Conservation (phyloP, 2,113 vertebrate species). For the Lophura nycthemera region DNA sequence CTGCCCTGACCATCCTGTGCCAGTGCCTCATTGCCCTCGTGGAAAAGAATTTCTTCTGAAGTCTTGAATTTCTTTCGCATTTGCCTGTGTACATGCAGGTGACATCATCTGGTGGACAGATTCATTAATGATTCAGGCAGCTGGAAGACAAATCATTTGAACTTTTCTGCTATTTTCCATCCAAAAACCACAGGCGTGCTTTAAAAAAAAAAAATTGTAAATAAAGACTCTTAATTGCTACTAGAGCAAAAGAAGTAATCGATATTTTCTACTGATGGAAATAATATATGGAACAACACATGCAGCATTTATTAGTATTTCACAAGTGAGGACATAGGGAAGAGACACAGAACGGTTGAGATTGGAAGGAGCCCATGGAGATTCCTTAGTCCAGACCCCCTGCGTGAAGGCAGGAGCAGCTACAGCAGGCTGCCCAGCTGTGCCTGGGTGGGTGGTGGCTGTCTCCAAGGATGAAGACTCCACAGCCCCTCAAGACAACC, state of each 20-base stretch:
- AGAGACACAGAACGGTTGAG: background rate
- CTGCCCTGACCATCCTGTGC: too few species aligned
- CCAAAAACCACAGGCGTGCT: background rate
- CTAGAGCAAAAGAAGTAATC: background rate
- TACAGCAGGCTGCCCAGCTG: background rate
- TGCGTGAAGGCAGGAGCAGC: background rate
- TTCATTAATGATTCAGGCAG: background rate
- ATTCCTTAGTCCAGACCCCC: accelerated
- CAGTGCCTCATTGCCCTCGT: background rate
- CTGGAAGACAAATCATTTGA: background rate
- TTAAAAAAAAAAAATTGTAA: background rate
- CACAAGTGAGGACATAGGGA: background rate
- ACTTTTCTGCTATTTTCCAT: background rate
- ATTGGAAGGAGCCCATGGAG: background rate
- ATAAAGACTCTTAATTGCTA: background rate
- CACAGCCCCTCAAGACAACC: background rate
- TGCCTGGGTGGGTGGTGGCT: background rate
- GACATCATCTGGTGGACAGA: background rate
- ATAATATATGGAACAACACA: background rate
- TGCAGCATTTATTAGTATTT: background rate
- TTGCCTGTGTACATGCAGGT: background rate
- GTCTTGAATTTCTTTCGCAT: background rate
- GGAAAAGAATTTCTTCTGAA: background rate
- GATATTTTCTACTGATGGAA: background rate
- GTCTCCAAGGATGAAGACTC: background rate